These are phyloP conservation scores for Terebella lapidaria DNA, from an alignment of 2,888 invertebrate genomes.

Conservation along the genomic window DNA sequence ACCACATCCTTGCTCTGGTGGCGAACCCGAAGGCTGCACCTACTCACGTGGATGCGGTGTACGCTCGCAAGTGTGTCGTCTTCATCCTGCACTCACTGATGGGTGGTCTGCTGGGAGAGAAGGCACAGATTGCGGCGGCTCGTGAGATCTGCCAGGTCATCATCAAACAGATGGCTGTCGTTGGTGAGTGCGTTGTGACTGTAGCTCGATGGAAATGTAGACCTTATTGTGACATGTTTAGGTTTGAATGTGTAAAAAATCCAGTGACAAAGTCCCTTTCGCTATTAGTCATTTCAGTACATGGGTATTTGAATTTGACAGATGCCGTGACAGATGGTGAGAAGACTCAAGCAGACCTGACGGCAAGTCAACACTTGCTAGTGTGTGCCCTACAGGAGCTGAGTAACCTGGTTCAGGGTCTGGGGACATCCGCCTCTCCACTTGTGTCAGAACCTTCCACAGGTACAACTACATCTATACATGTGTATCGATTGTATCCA, in stretches of 20 bases:
- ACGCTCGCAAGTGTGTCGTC: conserved; percentile 93
- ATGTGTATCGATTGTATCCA: background rate
- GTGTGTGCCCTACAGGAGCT: conserved; percentile 91
- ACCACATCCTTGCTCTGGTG: conserved; percentile 82
- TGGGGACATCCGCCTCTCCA: conserved; percentile 92
- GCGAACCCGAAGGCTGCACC: conserved; percentile 93
- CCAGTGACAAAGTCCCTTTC: too few species aligned
- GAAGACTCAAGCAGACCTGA: conserved; percentile 9
- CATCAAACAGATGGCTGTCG: conserved; percentile 81
- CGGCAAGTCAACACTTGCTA: conserved; percentile 47
- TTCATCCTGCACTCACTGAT: conserved; percentile 87
- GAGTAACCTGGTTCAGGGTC: conserved; percentile 78
- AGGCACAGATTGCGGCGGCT: conserved; percentile 85
- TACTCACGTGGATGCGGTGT: conserved; percentile 95
- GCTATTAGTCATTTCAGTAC: too few species aligned
- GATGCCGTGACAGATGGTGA: conserved; percentile 15
- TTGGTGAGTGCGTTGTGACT: conserved; percentile 30
- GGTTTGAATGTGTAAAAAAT: too few species aligned
- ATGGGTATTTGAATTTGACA: conserved; percentile 4
- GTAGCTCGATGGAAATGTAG: too few species aligned
- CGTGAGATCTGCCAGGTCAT: conserved; percentile 89
- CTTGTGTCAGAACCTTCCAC: conserved; percentile 81
- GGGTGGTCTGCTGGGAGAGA: conserved; percentile 92
- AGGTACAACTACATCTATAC: conserved; percentile 55
- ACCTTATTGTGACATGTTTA: too few species aligned